phyloP scores from a whole-genome alignment of 2,113 vertebrate species.

The Okapia johnstoni region DNA sequence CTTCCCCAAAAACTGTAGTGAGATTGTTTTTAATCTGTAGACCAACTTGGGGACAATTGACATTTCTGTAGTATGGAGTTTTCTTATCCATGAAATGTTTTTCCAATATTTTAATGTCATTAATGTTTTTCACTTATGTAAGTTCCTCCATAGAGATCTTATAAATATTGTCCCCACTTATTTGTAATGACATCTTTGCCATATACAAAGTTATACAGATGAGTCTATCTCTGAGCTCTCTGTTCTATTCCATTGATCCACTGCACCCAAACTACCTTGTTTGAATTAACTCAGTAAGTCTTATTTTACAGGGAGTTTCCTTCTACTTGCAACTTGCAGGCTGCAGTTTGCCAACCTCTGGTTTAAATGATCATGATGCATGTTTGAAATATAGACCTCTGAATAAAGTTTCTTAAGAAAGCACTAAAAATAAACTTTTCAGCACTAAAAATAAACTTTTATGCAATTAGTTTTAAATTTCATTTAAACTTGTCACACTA shows the following conservation, averaged over 20 bases:
- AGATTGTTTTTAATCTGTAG: neutral
- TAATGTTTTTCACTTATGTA: neutral
- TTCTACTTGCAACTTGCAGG: neutral
- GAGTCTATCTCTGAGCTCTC: neutral
- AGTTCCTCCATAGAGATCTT: neutral
- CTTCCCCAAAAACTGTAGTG: neutral
- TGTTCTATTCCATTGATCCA: neutral
- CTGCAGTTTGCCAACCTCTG: neutral
- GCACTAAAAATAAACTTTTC: neutral
- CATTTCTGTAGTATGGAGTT: neutral
- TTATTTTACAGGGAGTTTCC: neutral
- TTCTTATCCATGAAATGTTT: neutral
- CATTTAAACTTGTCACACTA: conserved; percentile 24
- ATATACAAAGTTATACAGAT: neutral
- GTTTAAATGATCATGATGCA: neutral
- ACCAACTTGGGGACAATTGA: neutral
- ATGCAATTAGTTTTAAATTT: neutral
- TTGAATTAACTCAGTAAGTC: neutral
- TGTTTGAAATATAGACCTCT: neutral
- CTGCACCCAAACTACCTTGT: neutral
- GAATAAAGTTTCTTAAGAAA: neutral
- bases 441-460: conserved; percentile 5
- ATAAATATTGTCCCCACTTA: neutral
- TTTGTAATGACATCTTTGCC: neutral
- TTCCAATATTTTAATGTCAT: neutral